Evolutionary conservation across 2,888 invertebrate genomes (phyloP), one percentile per base, ranked within the genome.

Genomic region (Drosophila birchii): DNA sequence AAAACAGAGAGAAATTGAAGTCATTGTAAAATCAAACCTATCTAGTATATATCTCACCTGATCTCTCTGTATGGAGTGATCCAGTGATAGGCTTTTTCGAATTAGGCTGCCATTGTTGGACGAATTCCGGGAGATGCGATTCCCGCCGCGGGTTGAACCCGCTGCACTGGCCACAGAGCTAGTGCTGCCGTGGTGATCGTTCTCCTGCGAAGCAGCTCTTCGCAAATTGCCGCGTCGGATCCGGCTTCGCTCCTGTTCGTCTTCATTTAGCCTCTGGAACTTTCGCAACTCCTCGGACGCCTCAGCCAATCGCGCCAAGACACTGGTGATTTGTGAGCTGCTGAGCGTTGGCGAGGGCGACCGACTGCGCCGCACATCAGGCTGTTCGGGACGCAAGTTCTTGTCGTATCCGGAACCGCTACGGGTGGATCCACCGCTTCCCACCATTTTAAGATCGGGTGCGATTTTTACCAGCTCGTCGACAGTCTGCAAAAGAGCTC

Each of bases 381-480:
- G 54, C 18, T 83, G 77, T 44, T 92, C 92, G 9, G 92, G 92
- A 3, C 90, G 88, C 39, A 93, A 74, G 2, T 85, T 88, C 34
- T 81, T 80, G n/a, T 86, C 66, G 20, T 89, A 64, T 4, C 39
- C 59, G 3, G 82, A 18, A 7, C 53, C 57, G 18, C 64, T 92
- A 0, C 88, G 81, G 0, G 39, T 11, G 92, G 78, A 91, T 6
- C 66, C 36, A 92, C 80, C 92, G 41, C 79, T 92, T 44, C 80
- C 92, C 0, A 82, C 86, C n/a, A 90, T 92, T 67, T 94, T 94
- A 58, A 96, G 88, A 68, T 96, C 96, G 0, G 96, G 96, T 61
- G 96, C 96, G 74, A 96, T 94, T 90, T 95, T 95, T 91, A 96
- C 95, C 45, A 97, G 93, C 83, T 96, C 96, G 75, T 97, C 97